A percentile compares a stretch with the other conserved stretches of the same genome.
These are phyloP conservation scores for Spialia ferax DNA, from an alignment of 2,888 invertebrate species.

Conservation along the genomic window DNA sequence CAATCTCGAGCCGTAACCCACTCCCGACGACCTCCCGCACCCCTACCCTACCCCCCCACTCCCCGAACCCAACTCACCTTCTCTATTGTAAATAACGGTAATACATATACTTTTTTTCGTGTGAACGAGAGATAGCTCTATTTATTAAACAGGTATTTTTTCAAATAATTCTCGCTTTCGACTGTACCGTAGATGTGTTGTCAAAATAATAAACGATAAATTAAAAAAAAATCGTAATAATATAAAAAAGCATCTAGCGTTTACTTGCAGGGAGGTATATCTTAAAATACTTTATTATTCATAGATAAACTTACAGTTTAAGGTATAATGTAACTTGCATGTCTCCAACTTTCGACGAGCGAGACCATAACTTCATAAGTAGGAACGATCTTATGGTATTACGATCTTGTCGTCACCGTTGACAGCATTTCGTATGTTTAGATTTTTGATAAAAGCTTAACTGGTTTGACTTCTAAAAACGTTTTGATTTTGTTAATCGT, in stretches of 20 bases:
- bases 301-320: conserved; percentile 81
- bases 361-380: conserved; percentile 69
- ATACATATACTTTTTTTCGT: conserved; percentile 81
- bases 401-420: conserved; percentile 50
- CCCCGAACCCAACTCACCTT: conserved; percentile 55
- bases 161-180: conserved; percentile 86
- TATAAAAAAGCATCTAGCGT: conserved; percentile 81
- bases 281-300: conserved; percentile 83
- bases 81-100: conserved; percentile 85
- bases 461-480: conserved; percentile 51
- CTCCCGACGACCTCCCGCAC: conserved; percentile 51
- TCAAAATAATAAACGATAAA: conserved; percentile 82
- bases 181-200: conserved; percentile 87
- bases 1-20: conserved; percentile 55
- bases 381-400: conserved; percentile 60
- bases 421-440: conserved; percentile 60
- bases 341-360: conserved; percentile 65
- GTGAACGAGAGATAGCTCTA: conserved; percentile 84
- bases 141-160: conserved; percentile 85
- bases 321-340: conserved; percentile 66
- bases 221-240: conserved; percentile 81
- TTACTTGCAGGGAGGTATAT: conserved; percentile 83
- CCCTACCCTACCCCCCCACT: conserved; percentile 50
- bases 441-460: conserved; percentile 66
- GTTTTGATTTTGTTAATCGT: conserved; percentile 21